Evolutionary conservation across 1,140 invertebrate species (phyloP), one percentile per base, ranked within the genome.

Genomic region (Ooceraea biroi): DNA sequence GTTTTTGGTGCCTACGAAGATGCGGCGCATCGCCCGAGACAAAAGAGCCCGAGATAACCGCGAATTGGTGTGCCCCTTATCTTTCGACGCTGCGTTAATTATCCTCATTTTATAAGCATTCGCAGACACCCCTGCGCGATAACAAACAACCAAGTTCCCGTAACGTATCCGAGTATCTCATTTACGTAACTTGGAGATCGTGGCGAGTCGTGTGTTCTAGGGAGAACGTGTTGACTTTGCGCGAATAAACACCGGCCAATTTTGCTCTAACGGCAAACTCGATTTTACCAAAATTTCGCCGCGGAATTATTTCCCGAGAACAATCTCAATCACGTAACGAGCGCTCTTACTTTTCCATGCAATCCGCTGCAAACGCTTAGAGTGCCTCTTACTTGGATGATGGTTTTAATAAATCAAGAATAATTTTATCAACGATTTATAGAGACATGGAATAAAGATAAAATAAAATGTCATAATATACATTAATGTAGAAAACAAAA

Each of bases 71-170:
- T 3, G 12, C 22, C 63, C 17, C 22, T 80, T 80, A 80, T 80
- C 76, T 80, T 48, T 44, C 48, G 65, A 19, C 65, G 50, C 52
- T 69, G 76, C 76, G 66, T 80, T 71, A 80, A 80, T 80, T 80
- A 80, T 71, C 65, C 22, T 63, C 36, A 57, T 69, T 80, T 80
- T 80, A 58, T 71, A 71, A 80, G 65, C 76, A 71, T 57, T 65
- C 76, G 76, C 65, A 57, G 58, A 71, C 76, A n/a, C 65, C 46
- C 50, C 36, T 69, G 46, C 69, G 57, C 69, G 76, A 80, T 69
- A 71, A 52, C 76, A 14, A 80, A 25, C 63, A 58, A 69, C 46
- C 8, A 27, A 44, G 36, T 58, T 22, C 65, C 36, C n/a, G 30
- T 36, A 71, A n/a, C 44, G 58, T 76, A 36, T 22, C 41, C 76